Conservation (phyloP, 2,113 vertebrate genomes). For the Pelusios castaneus region DNA sequence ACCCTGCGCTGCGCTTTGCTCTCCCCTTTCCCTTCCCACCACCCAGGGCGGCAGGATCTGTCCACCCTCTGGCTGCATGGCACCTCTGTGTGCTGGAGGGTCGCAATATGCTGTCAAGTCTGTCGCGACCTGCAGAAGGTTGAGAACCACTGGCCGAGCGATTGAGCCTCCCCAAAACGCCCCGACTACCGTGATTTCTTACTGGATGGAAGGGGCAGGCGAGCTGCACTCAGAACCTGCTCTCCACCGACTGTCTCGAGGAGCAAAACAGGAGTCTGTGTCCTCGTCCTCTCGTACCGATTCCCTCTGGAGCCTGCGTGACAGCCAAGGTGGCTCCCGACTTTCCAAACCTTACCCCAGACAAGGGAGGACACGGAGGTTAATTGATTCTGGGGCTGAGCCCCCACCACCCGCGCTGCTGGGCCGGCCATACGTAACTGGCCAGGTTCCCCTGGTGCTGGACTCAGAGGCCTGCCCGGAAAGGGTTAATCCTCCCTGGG, state of each 20-base stretch:
- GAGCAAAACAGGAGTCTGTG: neutral
- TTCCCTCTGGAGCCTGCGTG: neutral
- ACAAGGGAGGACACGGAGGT: neutral
- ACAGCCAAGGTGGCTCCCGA: too few relatives aligned
- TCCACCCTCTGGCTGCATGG: neutral
- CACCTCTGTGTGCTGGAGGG: too few relatives aligned
- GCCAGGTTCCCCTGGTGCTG: fast-evolving
- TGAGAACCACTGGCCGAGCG: too few relatives aligned
- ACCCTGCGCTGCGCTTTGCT: too few relatives aligned
- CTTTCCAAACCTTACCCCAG: neutral
- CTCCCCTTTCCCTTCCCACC: neutral
- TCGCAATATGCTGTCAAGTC: too few relatives aligned
- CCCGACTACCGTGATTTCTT: neutral
- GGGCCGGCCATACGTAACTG: neutral
- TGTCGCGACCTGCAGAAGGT: too few relatives aligned
- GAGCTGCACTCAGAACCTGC: neutral
- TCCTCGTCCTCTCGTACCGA: neutral
- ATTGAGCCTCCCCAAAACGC: too few relatives aligned
- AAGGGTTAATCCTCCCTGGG: conserved; percentile 62
- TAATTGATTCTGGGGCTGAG: neutral
- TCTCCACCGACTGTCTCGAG: neutral
- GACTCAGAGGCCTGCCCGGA: neutral
- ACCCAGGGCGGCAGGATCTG: neutral
- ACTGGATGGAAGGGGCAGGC: neutral
- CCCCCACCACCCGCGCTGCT: fast-evolving